Evolutionary conservation across 1,140 invertebrate species (phyloP).

Genomic region (Yoshiicerus persimilis): DNA sequence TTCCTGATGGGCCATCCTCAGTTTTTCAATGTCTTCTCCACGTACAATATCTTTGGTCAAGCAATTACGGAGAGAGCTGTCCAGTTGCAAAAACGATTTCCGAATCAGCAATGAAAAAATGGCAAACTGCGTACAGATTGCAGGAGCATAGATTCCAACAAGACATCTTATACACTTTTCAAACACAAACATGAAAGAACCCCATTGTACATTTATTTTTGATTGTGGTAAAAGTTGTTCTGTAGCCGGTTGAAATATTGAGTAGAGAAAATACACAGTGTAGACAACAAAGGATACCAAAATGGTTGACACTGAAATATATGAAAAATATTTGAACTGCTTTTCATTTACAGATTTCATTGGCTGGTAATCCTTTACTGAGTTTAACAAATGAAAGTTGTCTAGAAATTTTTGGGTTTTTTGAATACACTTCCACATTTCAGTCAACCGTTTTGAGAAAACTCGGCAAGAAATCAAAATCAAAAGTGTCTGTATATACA

Average conservation of each 20-base stretch:
- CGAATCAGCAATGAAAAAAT: background rate
- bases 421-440: background rate
- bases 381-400: background rate
- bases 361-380: no score
- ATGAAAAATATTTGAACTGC: background rate
- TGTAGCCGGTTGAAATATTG: background rate
- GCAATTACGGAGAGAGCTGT: background rate
- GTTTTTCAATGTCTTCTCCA: background rate
- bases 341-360: no score
- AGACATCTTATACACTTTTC: background rate
- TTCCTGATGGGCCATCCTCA: background rate
- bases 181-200: background rate
- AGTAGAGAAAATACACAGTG: background rate
- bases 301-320: background rate
- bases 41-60: background rate
- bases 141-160: background rate
- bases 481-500: background rate
- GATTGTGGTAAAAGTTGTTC: background rate
- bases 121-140: background rate
- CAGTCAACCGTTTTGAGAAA: background rate
- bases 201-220: background rate
- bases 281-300: background rate
- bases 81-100: background rate
- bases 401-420: background rate
- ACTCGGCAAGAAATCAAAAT: background rate